phyloP scores from a whole-genome alignment of 2,888 invertebrate species.

The Eristalis pertinax region DNA sequence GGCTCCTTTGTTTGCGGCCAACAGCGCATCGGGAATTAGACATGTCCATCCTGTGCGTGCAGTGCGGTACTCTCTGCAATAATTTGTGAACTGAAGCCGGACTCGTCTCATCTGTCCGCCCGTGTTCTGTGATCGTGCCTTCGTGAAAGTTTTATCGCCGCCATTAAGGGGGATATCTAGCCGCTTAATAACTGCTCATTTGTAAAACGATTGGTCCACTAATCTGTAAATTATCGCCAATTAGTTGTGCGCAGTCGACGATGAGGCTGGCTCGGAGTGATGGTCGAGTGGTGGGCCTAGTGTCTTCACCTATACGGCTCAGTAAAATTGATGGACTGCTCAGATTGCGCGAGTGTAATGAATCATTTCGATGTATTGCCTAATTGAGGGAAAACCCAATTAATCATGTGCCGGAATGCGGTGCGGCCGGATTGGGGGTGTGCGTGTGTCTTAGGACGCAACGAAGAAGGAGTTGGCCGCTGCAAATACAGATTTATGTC shows the following conservation, averaged over 20 bases:
- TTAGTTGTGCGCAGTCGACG: conserved; percentile 52
- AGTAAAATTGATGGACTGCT: conserved; percentile 63
- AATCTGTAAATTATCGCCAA: conserved; percentile 70
- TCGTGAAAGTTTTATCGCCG: conserved; percentile 54
- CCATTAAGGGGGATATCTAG: conserved; percentile 56
- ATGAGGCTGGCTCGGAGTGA: neutral
- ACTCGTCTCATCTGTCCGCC: neutral
- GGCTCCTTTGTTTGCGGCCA: conserved; percentile 58
- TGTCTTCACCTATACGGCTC: conserved; percentile 53
- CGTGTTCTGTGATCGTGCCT: neutral
- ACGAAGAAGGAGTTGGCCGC: conserved; percentile 15
- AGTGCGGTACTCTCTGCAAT: neutral
- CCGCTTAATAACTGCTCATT: conserved; percentile 64
- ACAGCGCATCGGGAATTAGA: conserved; percentile 57
- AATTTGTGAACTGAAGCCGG: neutral
- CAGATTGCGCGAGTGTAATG: conserved; percentile 58
- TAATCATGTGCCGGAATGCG: conserved; percentile 42
- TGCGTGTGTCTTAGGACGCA: conserved; percentile 7
- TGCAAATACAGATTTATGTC: conserved; percentile 65
- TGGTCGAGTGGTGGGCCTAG: neutral
- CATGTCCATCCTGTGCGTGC: conserved; percentile 38
- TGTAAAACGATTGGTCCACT: conserved; percentile 70
- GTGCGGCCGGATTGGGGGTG: neutral
- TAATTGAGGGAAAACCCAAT: conserved; percentile 69
- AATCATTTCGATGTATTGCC: conserved; percentile 68